Conservation (phyloP, 2,797 vertebrate species). For the Dallia pectoralis region DNA sequence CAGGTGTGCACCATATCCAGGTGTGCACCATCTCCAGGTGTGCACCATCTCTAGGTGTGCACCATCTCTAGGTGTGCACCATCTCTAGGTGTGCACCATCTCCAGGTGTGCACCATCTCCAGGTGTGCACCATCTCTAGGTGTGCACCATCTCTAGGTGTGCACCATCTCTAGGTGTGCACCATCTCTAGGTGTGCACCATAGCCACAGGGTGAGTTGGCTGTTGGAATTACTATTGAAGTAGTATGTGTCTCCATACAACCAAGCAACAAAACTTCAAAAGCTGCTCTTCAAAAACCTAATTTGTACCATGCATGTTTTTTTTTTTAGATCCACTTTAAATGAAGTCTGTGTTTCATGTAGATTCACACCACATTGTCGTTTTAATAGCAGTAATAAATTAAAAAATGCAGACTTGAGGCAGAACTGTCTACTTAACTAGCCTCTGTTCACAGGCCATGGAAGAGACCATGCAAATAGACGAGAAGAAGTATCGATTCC, state of each 20-base stretch:
- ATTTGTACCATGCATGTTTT: too few species aligned
- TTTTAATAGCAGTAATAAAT: too few species aligned
- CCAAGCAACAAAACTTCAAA: neutral
- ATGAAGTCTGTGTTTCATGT: neutral
- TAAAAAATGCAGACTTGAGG: neutral
- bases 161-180: constrained; percentile 84
- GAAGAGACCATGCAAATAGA: constrained; percentile 85
- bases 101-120: constrained; percentile 75
- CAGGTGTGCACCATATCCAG: constrained; percentile 61
- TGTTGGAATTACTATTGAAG: neutral
- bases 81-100: neutral
- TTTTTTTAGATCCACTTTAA: too few species aligned
- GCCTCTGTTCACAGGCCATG: constrained; percentile 81
- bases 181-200: neutral
- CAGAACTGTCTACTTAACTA: neutral
- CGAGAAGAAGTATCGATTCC: constrained; percentile 87
- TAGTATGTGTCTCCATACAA: neutral
- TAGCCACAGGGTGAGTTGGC: neutral
- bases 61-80: constrained; percentile 84
- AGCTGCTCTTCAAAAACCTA: neutral
- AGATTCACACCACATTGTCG: too few species aligned
- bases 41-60: too few species aligned
- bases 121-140: constrained; percentile 72
- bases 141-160: constrained; percentile 55
- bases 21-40: constrained; percentile 64